Evolutionary conservation across 2,113 vertebrate species (phyloP).

Genomic region (Rhea americana): DNA sequence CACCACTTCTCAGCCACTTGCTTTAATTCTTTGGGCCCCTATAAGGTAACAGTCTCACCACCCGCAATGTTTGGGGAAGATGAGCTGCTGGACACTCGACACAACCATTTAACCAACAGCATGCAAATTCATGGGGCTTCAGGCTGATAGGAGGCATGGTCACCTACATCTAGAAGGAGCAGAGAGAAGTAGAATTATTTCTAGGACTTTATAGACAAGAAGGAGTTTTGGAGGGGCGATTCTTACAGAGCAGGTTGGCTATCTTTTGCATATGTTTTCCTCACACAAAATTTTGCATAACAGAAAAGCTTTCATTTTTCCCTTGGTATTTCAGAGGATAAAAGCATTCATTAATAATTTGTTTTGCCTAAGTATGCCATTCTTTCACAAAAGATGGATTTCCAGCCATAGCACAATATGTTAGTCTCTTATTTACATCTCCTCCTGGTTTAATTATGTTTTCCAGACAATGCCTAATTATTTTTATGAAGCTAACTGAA

Average conservation of each 20-base stretch:
- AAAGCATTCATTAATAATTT: conserved; percentile 64
- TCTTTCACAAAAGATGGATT: conserved; percentile 56
- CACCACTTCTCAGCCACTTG: background rate
- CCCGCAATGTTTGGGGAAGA: rapidly evolving
- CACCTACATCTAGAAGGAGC: rapidly evolving
- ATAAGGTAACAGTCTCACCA: background rate
- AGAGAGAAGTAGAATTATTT: background rate
- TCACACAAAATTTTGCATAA: conserved; percentile 43
- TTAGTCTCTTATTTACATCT: conserved; percentile 51
- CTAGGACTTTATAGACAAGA: background rate
- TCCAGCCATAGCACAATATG: conserved; percentile 30
- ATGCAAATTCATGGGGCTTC: rapidly evolving
- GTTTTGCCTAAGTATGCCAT: conserved; percentile 32
- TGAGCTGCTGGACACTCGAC: background rate
- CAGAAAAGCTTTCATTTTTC: background rate
- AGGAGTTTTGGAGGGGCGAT: background rate
- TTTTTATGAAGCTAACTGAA: conserved; percentile 69
- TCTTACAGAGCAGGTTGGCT: background rate
- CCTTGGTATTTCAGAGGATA: conserved; percentile 44
- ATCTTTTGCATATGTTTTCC: background rate
- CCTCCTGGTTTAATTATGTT: conserved; percentile 53
- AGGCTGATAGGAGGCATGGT: background rate
- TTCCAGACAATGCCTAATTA: conserved; percentile 68
- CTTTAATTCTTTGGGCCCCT: background rate
- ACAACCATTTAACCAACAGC: background rate